Evolutionary conservation across 2,797 vertebrate species (phyloP).

Genomic region (Sarcophilus harrisii): DNA sequence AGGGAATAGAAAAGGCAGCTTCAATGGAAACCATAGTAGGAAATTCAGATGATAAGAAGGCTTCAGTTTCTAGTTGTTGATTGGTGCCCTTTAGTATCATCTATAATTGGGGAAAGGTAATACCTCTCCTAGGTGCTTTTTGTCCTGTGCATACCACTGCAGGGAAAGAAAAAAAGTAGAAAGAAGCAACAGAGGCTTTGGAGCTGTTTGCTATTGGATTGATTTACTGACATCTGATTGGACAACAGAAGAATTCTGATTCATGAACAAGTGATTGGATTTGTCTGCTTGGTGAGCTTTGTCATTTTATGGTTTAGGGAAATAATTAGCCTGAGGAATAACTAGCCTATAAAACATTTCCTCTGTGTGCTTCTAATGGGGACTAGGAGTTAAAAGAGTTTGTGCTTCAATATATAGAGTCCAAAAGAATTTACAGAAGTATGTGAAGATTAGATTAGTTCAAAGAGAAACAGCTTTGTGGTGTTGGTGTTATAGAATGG

Average conservation of each 20-base stretch:
- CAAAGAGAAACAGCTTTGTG: neutral
- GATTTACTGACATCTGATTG: neutral
- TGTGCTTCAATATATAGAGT: neutral
- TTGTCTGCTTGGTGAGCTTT: neutral
- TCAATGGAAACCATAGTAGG: neutral
- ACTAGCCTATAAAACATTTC: neutral
- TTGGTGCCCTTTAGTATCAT: neutral
- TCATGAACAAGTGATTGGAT: neutral
- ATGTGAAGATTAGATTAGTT: neutral
- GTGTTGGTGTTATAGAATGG: neutral
- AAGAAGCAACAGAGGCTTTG: neutral
- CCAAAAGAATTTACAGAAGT: neutral
- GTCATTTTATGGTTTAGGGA: neutral
- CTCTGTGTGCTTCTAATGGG: neutral
- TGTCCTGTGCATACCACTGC: neutral
- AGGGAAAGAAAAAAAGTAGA: neutral
- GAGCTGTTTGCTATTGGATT: neutral
- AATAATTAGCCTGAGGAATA: neutral
- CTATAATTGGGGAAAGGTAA: neutral
- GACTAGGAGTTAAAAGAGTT: neutral
- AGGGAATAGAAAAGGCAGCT: neutral
- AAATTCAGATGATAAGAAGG: neutral
- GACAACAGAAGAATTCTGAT: neutral
- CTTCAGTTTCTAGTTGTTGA: neutral
- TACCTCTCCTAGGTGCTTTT: neutral